A percentile compares a stretch with the other conserved stretches of the same genome.
These are phyloP conservation scores for Microcebus lehilahytsara DNA, from an alignment of 2,113 vertebrate genomes.

Conservation along the genomic window DNA sequence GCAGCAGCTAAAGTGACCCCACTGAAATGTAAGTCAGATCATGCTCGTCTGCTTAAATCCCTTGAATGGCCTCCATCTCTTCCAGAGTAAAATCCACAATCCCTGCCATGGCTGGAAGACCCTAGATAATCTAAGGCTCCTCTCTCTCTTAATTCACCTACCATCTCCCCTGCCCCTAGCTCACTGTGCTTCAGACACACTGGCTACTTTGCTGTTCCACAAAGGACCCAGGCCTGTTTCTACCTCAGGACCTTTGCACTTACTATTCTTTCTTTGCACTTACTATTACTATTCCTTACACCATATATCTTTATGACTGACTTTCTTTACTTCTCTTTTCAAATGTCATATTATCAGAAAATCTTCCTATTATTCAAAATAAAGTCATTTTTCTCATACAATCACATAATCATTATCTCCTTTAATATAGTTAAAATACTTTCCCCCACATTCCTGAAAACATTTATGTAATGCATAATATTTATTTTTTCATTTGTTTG, in stretches of 20 bases:
- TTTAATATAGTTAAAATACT: not conserved
- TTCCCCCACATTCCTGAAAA: not conserved
- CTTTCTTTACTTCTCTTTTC: not conserved
- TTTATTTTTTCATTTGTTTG: not conserved
- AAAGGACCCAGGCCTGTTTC: not conserved
- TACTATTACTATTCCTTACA: not conserved
- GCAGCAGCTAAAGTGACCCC: not conserved
- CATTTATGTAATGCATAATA: not conserved
- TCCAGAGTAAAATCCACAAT: not conserved
- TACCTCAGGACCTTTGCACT: not conserved
- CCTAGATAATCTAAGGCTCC: not conserved
- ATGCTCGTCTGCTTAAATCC: not conserved
- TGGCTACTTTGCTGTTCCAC: not conserved
- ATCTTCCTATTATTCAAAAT: not conserved
- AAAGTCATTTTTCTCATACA: not conserved
- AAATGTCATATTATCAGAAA: not conserved
- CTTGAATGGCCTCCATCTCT: not conserved
- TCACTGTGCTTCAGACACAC: not conserved
- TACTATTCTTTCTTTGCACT: not conserved
- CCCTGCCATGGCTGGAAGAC: not conserved
- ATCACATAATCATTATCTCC: not conserved
- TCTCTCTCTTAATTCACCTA: not conserved
- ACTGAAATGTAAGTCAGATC: not conserved
- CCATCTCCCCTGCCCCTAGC: not conserved
- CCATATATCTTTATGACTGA: not conserved